Percentiles rank a stretch among this genome's conserved stretches.
These are phyloP conservation scores for Drosophila subobscura DNA, from an alignment of 1,140 invertebrate genomes.

Conservation along the genomic window DNA sequence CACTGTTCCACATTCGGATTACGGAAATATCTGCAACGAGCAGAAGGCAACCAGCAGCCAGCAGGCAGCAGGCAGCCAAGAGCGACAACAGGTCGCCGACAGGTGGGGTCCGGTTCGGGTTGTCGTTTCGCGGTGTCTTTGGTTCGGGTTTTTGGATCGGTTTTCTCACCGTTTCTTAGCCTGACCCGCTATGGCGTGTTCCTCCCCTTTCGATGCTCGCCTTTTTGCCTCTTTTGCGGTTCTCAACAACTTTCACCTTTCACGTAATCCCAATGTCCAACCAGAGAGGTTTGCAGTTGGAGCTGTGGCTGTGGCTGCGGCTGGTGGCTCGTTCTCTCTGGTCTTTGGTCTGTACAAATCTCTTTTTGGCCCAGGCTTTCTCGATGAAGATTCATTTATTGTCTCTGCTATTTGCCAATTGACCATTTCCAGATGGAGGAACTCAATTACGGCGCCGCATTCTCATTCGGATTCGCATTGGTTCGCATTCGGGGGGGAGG, in stretches of 20 bases:
- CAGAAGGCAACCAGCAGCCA: no score
- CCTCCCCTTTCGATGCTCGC: slow-evolving; percentile 31
- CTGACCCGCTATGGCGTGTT: slow-evolving; percentile 42
- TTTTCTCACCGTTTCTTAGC: slow-evolving; percentile 60
- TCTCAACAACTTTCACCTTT: slow-evolving; percentile 82
- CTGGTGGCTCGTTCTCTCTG: no score
- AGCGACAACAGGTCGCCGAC: slow-evolving; percentile 45
- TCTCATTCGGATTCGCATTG: slow-evolving; percentile 20
- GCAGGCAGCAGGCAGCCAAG: no score
- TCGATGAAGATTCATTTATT: slow-evolving; percentile 65
- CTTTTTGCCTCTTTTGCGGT: slow-evolving; percentile 58
- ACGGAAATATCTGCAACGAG: slow-evolving; percentile 64
- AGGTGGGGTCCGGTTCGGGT: slow-evolving; percentile 60
- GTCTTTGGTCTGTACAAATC: slow-evolving; percentile 19
- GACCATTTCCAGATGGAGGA: slow-evolving; percentile 52
- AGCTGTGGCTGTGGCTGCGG: no score
- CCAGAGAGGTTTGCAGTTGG: slow-evolving; percentile 2
- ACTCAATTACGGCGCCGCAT: slow-evolving; percentile 46
- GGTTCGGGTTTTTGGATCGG: slow-evolving; percentile 23
- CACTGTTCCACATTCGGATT: slow-evolving; percentile 79
- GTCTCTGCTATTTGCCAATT: slow-evolving; percentile 68
- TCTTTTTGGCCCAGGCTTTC: slow-evolving; percentile 27
- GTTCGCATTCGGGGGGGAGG: slow-evolving; percentile 24
- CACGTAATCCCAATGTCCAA: slow-evolving; percentile 66
- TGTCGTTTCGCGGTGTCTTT: background rate